Conservation (phyloP, 2,113 vertebrate species). For the Elephantulus edwardii region DNA sequence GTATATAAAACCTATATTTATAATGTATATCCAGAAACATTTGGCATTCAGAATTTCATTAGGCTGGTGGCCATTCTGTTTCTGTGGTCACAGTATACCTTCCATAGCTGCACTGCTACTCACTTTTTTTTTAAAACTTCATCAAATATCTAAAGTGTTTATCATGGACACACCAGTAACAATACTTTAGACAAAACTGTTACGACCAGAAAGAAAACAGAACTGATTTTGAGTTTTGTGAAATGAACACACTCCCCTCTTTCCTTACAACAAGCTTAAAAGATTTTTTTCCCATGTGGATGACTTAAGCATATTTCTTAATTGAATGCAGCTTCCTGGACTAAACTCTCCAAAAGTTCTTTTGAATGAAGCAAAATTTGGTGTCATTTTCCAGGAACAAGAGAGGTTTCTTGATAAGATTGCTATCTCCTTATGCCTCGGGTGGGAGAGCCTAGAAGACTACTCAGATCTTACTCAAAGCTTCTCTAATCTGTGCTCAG, state of each 20-base stretch:
- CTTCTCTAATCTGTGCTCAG: not conserved
- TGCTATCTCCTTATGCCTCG: not conserved
- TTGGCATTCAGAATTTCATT: not conserved
- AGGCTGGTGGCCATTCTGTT: not conserved
- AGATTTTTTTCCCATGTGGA: too few relatives aligned
- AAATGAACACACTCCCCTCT: too few relatives aligned
- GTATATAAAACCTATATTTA: too few relatives aligned
- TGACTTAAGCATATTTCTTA: not conserved
- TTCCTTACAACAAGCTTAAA: too few relatives aligned
- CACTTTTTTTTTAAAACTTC: too few relatives aligned
- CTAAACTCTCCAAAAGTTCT: not conserved
- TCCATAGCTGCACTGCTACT: not conserved
- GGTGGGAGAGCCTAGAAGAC: not conserved
- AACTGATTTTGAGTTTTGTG: too few relatives aligned
- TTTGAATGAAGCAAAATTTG: not conserved
- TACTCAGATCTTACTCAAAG: too few relatives aligned
- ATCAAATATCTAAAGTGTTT: too few relatives aligned
- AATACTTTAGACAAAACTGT: too few relatives aligned
- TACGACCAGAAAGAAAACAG: too few relatives aligned
- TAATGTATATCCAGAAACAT: not conserved
- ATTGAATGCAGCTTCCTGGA: not conserved
- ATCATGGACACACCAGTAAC: too few relatives aligned
- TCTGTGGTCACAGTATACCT: not conserved
- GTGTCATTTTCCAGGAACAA: not conserved
- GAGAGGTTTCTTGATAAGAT: not conserved